These are phyloP conservation scores for Pagetopsis macropterus DNA, from an alignment of 2,797 vertebrate species.

Conservation along the genomic window DNA sequence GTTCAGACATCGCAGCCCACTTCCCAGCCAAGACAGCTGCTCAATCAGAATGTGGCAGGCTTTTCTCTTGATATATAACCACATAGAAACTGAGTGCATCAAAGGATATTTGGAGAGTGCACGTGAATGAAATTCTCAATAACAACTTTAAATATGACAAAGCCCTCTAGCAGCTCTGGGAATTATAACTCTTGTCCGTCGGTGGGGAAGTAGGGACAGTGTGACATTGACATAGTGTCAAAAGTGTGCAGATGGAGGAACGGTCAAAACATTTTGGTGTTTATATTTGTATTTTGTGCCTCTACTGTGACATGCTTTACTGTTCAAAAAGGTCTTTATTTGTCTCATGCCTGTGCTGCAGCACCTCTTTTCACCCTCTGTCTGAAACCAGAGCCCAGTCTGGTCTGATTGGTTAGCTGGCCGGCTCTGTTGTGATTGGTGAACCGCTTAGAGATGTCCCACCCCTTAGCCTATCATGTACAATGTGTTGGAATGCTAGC, in stretches of 20 bases:
- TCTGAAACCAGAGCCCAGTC: no score
- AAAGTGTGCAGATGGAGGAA: not conserved
- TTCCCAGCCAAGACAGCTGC: conserved; percentile 39
- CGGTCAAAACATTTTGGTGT: not conserved
- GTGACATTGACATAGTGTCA: not conserved
- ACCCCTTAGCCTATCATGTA: no score
- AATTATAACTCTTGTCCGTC: not conserved
- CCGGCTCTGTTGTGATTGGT: no score
- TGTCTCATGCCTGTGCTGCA: no score
- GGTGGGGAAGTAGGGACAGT: not conserved
- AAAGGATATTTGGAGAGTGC: conserved; percentile 26
- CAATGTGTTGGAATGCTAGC: no score
- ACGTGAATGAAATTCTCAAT: conserved; percentile 7
- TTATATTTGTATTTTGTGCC: no score
- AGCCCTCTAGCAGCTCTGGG: not conserved
- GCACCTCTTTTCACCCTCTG: no score
- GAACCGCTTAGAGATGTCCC: no score
- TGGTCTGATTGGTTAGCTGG: no score
- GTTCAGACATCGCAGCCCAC: conserved; percentile 55
- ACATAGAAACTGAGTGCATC: conserved; percentile 38
- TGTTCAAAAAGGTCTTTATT: no score
- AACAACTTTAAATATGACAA: conserved; percentile 6
- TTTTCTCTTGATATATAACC: conserved; percentile 53
- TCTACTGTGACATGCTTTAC: no score
- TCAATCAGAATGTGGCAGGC: conserved; percentile 55